These are phyloP conservation scores for Bombyx mori DNA, from an alignment of 1,140 invertebrate genomes.

Conservation along the genomic window DNA sequence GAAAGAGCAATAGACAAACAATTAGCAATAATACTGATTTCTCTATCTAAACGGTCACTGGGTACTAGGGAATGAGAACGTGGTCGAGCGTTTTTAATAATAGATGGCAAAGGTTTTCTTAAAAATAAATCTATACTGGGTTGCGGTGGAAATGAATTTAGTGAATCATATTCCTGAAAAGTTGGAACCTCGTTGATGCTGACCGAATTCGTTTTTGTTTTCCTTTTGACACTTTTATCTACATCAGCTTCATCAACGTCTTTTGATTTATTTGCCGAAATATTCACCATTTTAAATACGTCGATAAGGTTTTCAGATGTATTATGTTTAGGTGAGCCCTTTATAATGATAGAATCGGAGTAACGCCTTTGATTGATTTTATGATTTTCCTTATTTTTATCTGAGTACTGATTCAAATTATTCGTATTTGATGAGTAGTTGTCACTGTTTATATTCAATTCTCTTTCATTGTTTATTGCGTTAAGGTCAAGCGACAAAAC, in stretches of 20 bases:
- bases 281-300: slow-evolving; percentile 31
- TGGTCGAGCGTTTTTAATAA: slow-evolving; percentile 50
- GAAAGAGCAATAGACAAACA: slow-evolving; percentile 65
- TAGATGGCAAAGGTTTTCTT: slow-evolving; percentile 42
- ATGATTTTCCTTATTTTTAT: slow-evolving; percentile 5
- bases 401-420: slow-evolving; percentile 4
- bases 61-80: slow-evolving; percentile 40
- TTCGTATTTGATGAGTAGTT: neutral
- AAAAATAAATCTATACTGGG: slow-evolving; percentile 32
- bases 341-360: slow-evolving; percentile 30
- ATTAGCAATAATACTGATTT: slow-evolving; percentile 61
- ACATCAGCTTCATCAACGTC: neutral
- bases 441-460: no score
- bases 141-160: slow-evolving; percentile 30
- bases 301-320: slow-evolving; percentile 22
- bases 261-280: slow-evolving; percentile 10
- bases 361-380: slow-evolving; percentile 22
- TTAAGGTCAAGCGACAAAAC: no score
- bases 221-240: slow-evolving; percentile 5
- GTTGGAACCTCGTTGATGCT: slow-evolving; percentile 42
- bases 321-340: slow-evolving; percentile 12
- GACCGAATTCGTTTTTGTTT: slow-evolving; percentile 29
- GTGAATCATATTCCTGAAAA: slow-evolving; percentile 41
- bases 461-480: no score
- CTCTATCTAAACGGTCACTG: slow-evolving; percentile 41